Evolutionary conservation across 2,888 invertebrate species (phyloP).

Genomic region (Eucera pruinosa): DNA sequence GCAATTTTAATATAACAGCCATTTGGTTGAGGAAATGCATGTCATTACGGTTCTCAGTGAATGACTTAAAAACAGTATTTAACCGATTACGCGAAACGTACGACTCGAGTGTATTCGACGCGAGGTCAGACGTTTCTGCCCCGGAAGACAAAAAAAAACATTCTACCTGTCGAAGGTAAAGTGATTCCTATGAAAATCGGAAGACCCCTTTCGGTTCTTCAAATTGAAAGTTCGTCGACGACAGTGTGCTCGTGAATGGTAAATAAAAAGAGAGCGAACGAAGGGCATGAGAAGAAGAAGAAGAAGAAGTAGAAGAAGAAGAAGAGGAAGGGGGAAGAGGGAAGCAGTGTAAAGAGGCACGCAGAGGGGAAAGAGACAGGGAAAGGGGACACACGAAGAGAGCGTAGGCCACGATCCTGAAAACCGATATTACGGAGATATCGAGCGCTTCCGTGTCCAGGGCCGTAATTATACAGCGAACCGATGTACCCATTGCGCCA

Average conservation of each 20-base stretch:
- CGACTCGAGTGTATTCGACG: no score
- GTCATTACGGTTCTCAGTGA: no score
- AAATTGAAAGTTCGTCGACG: neutral
- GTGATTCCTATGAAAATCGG: neutral
- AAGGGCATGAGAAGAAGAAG: no score
- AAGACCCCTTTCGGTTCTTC: neutral
- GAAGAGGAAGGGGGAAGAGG: neutral
- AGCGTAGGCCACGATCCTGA: conserved; percentile 64
- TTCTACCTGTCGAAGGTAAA: neutral
- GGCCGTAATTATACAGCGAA: conserved; percentile 66
- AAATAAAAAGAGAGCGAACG: conserved; percentile 19
- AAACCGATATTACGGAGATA: conserved; percentile 69
- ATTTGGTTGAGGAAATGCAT: no score
- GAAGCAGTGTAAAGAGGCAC: neutral
- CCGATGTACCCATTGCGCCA: conserved; percentile 58
- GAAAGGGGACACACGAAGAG: conserved; percentile 27
- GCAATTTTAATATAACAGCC: no score
- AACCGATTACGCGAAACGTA: no score
- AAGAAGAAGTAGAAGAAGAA: neutral
- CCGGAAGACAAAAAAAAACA: neutral
- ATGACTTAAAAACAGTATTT: no score
- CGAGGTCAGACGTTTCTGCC: neutral
- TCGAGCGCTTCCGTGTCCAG: conserved; percentile 70
- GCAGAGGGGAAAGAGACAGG: conserved; percentile 4
- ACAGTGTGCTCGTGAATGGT: conserved; percentile 17